Percentiles rank a stretch among this genome's conserved stretches.
These are phyloP conservation scores for Drosophila persimilis DNA, from an alignment of 1,140 invertebrate genomes.

Conservation along the genomic window DNA sequence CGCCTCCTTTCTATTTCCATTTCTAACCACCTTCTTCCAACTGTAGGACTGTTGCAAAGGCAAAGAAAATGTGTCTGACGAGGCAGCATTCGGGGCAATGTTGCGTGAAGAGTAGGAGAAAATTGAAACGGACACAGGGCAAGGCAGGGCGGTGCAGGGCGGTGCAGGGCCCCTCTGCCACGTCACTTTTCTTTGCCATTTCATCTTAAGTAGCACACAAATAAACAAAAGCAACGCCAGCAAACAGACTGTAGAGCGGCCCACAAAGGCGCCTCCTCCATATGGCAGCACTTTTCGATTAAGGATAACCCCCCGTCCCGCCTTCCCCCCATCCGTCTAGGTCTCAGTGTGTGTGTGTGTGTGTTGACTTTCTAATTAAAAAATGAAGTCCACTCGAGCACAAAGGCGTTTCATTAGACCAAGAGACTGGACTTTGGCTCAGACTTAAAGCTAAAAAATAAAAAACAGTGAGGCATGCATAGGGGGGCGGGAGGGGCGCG, in stretches of 20 bases:
- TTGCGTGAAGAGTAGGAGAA: conserved; percentile 65
- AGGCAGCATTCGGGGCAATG: conserved; percentile 34
- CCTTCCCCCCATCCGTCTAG: neutral
- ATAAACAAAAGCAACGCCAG: conserved; percentile 63
- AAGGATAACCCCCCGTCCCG: conserved; percentile 16
- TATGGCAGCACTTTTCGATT: conserved; percentile 56
- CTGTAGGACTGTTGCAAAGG: conserved; percentile 28
- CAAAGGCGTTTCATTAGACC: conserved; percentile 50
- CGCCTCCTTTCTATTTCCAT: conserved; percentile 41
- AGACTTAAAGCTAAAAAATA: conserved; percentile 28
- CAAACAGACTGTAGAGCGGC: conserved; percentile 21
- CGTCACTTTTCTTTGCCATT: conserved; percentile 77
- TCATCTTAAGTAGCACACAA: conserved; percentile 81
- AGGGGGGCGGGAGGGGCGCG: neutral
- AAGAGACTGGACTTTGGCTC: conserved; percentile 31
- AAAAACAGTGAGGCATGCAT: neutral
- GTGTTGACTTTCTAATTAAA: conserved; percentile 77
- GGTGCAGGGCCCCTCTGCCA: conserved; percentile 4
- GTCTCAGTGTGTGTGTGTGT: conserved; percentile 5
- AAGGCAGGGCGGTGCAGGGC: neutral
- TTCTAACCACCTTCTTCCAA: neutral
- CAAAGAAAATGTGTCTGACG: conserved; percentile 57
- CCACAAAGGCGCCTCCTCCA: conserved; percentile 54
- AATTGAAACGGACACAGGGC: conserved; percentile 75
- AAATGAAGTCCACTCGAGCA: conserved; percentile 65